Evolutionary conservation across 1,140 invertebrate species (phyloP), one percentile per base, ranked within the genome.

Genomic region (Bombus huntii): DNA sequence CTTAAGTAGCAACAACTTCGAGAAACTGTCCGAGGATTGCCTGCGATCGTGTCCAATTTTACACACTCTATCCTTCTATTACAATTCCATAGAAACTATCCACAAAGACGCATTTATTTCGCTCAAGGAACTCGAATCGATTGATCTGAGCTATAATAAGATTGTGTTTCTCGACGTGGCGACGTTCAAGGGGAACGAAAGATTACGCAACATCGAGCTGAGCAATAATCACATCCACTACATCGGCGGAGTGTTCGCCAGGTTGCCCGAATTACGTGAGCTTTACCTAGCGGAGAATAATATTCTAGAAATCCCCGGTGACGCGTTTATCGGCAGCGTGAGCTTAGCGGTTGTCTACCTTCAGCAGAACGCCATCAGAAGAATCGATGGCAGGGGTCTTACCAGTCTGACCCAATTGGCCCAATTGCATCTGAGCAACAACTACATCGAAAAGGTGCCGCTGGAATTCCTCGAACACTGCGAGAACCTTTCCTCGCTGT

Each of bases 261-360:
- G 97, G 91, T 94, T 99, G 73, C 96, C 96, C 0, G 97, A 98
- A 82, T 94, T 99, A 5, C 96, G 97, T 62, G 97, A 98, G 92
- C 95, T 99, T 37, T 98, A 98, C 93, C 95, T 99, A n/a, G 97
- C 97, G 1, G 98, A 98, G 93, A 99, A 99, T 92, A 98, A 98
- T 93, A 97, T 99, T 73, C 94, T 98, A 2, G 97, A 98, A 93
- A 96, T 99, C 87, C 97, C 97, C 0, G 96, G 97, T 9, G 97
- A 98, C 86, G 97, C 98, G 22, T 99, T 99, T 93, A 96, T 96
- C 8, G 98, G 98, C 83, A 98, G 97, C 10, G 93, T 96, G 1
- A 97, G 97, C 75, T 95, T 99, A 31, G 96, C 97, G 3, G 97
- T 98, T 34, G 97, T 99, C 62, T 98, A 98, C 94, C 95, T 99